Evolutionary conservation across 37 sponge, comb jelly and placozoan genomes (phyloP), one percentile per base, ranked within the genome.

Genomic region (Beroe ovata): DNA sequence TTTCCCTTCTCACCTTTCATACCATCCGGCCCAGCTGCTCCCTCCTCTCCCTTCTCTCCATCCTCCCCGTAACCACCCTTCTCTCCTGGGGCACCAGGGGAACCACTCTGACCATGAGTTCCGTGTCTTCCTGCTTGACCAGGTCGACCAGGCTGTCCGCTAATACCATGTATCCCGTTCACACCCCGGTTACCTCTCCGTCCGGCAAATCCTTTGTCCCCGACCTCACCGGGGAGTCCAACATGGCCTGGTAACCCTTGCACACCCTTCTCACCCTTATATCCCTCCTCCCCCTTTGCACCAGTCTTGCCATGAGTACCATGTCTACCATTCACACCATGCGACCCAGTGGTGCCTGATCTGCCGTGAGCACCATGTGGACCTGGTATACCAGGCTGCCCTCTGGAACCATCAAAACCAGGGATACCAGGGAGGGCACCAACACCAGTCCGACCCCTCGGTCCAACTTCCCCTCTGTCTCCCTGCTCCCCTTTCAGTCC

Each of bases 61-160:
- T 60, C 29, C 58, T 40, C 21, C 3, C 89, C 41, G 8, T 29
- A n/a, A 3, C 28, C 3, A 8, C 89, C 60, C 62, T 60, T 89
- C 60, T 59, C 60, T 29, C 60, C 69, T 18, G 36, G 35, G 25
- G 69, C 35, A 4, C 69, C 69, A 30, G 19, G 25, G 2, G 16
- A 26, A 0, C 69, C 69, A 66, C 34, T 32, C 30, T 66, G 69
- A 19, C 69, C 69, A 29, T 26, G 18, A 4, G 69, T 37, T 19
- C 90, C 90, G 26, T 64, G 25, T 64, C 18, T 89, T 38, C 90
- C 90, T 41, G 77, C 60, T 39, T 58, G 26, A n/a, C 90, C 90
- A 34, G 36, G 28, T 14, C 35, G 33, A 18, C 72, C 90, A 23
- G 34, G 60, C 8, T 36, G 25, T 11, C 90, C 64, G 1, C 6